Conservation (phyloP, 2,113 vertebrate genomes). For the Sminthopsis crassicaudata region DNA sequence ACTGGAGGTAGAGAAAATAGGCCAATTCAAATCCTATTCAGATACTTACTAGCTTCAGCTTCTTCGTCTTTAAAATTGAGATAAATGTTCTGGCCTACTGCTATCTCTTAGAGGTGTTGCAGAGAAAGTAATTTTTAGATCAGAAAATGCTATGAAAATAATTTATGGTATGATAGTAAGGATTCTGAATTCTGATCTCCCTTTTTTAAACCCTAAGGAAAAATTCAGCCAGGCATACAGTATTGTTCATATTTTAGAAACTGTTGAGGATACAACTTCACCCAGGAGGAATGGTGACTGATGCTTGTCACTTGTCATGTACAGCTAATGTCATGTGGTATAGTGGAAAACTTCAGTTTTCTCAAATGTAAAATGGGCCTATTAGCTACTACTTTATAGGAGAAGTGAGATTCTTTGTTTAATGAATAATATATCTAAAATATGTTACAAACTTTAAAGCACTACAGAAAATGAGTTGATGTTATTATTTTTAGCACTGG, state of each 20-base stretch:
- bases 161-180: not conserved
- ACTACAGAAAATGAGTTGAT: too few relatives aligned
- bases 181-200: not conserved
- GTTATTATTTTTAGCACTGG: too few relatives aligned
- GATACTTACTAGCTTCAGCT: not conserved
- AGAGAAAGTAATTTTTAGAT: too few relatives aligned
- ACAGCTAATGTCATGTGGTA: not conserved
- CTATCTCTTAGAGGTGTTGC: too few relatives aligned
- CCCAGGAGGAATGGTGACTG: not conserved
- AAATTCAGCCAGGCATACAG: not conserved
- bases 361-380: too few relatives aligned
- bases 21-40: not conserved
- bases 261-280: not conserved
- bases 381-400: too few relatives aligned
- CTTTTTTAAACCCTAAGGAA: not conserved
- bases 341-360: too few relatives aligned
- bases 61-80: not conserved
- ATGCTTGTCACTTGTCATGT: not conserved
- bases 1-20: not conserved
- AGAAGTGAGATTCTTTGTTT: too few relatives aligned
- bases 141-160: too few relatives aligned
- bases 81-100: too few relatives aligned
- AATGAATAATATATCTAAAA: too few relatives aligned
- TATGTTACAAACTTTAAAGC: too few relatives aligned
- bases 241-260: rapidly evolving